Conservation (phyloP, 2,113 vertebrate genomes). For the Leptosomus discolor region DNA sequence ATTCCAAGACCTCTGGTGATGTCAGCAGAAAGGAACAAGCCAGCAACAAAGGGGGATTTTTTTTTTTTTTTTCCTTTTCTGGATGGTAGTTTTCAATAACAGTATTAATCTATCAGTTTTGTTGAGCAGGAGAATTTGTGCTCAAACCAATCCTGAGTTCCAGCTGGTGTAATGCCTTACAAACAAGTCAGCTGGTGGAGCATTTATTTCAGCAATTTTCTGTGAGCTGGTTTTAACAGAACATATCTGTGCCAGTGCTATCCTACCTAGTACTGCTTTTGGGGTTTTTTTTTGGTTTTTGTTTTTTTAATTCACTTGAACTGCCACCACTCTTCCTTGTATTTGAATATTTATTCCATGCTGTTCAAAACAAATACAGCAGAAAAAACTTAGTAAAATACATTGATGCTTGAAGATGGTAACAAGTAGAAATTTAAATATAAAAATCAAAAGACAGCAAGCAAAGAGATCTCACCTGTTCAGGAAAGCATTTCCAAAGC, state of each 20-base stretch:
- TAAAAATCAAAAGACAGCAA: neutral
- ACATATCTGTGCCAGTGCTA: neutral
- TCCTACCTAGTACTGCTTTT: neutral
- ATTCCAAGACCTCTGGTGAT: neutral
- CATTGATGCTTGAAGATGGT: neutral
- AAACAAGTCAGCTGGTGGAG: neutral
- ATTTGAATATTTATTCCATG: neutral
- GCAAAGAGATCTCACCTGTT: conserved; percentile 81
- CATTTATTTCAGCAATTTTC: neutral
- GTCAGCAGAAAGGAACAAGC: neutral
- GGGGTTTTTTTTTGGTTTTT: too few species aligned
- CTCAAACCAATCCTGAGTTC: neutral
- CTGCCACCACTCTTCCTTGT: neutral
- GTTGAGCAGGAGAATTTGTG: neutral
- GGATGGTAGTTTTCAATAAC: neutral
- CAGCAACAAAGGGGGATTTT: neutral
- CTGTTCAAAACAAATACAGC: neutral
- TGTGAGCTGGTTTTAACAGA: neutral
- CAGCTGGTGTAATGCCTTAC: fast-evolving
- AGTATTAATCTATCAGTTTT: neutral
- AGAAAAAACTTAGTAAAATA: neutral
- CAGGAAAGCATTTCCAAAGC: conserved; percentile 94
- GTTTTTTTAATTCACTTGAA: neutral
- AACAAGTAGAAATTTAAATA: neutral
- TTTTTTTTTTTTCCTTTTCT: neutral